Conservation (phyloP, 2,888 invertebrate species). For the Lasius fuliginosus region DNA sequence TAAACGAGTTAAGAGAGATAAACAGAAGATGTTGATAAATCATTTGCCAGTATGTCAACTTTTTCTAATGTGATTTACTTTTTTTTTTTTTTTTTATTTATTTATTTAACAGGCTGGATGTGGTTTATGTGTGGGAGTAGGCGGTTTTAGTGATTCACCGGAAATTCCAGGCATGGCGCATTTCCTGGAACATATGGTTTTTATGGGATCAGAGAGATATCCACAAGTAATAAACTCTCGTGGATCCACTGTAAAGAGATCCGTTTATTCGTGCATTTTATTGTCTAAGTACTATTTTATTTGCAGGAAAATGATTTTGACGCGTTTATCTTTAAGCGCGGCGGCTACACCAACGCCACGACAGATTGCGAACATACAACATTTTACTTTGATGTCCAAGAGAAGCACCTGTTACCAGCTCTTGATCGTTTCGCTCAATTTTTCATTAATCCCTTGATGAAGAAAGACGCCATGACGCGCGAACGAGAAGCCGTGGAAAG, state of each 20-base stretch:
- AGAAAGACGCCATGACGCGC: constrained; percentile 93
- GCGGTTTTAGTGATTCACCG: constrained; percentile 92
- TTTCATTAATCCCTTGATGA: constrained; percentile 95
- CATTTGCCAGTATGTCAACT: too few relatives aligned
- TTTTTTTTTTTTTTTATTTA: not conserved
- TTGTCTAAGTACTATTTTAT: not conserved
- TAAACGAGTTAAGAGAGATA: constrained; percentile 78
- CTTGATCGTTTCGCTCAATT: constrained; percentile 96
- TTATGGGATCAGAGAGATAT: constrained; percentile 97
- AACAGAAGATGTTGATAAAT: constrained; percentile 60
- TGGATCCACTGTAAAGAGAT: not conserved
- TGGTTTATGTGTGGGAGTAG: constrained; percentile 92
- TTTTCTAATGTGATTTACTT: too few relatives aligned
- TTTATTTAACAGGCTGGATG: constrained; percentile 91
- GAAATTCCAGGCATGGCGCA: constrained; percentile 94
- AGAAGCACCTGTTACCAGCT: constrained; percentile 91
- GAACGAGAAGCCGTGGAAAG: constrained; percentile 96
- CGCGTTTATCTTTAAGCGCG: constrained; percentile 89
- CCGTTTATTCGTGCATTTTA: not conserved
- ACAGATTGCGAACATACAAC: constrained; percentile 96
- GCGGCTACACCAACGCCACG: constrained; percentile 95
- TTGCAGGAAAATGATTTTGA: constrained; percentile 84
- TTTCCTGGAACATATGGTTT: constrained; percentile 97
- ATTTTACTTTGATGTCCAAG: constrained; percentile 96
- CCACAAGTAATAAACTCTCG: constrained; percentile 89